Percentiles rank a stretch among this genome's conserved stretches.
Conservation (phyloP, 2,113 vertebrate genomes). For the Dolichotis patagonum region DNA sequence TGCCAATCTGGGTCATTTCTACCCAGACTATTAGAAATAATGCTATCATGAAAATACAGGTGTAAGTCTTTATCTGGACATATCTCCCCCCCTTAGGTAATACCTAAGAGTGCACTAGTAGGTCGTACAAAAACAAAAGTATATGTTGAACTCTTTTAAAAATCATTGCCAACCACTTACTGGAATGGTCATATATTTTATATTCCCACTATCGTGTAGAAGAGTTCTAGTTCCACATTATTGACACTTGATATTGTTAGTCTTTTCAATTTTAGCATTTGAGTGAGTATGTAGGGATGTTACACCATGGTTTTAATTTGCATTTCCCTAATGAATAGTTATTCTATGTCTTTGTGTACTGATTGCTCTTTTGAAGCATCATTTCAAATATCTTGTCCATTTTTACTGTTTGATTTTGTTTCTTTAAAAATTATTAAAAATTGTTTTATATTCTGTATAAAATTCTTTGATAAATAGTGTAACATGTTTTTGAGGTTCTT, state of each 20-base stretch:
- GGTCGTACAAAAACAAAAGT: not conserved
- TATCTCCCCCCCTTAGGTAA: not conserved
- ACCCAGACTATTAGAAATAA: not conserved
- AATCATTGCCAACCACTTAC: not conserved
- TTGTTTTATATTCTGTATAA: not conserved
- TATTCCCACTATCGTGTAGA: not conserved
- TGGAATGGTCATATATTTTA: not conserved
- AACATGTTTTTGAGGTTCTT: not conserved
- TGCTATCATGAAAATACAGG: not conserved
- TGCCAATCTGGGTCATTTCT: not conserved
- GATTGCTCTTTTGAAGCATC: not conserved
- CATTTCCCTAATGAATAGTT: not conserved
- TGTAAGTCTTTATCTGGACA: not conserved
- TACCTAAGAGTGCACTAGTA: not conserved
- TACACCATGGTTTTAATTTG: not conserved
- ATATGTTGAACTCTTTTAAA: not conserved
- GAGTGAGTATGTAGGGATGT: not conserved
- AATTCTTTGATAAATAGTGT: not conserved
- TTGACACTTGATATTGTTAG: not conserved
- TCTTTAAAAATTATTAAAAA: not conserved
- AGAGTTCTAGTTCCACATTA: not conserved
- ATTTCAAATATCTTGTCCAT: not conserved
- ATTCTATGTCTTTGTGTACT: not conserved
- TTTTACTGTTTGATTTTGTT: not conserved
- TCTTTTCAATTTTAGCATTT: not conserved